Percentiles rank a stretch among this genome's conserved stretches.
Evolutionary conservation across 2,113 vertebrate genomes (phyloP).

Genomic region (Lasiurus cinereus): DNA sequence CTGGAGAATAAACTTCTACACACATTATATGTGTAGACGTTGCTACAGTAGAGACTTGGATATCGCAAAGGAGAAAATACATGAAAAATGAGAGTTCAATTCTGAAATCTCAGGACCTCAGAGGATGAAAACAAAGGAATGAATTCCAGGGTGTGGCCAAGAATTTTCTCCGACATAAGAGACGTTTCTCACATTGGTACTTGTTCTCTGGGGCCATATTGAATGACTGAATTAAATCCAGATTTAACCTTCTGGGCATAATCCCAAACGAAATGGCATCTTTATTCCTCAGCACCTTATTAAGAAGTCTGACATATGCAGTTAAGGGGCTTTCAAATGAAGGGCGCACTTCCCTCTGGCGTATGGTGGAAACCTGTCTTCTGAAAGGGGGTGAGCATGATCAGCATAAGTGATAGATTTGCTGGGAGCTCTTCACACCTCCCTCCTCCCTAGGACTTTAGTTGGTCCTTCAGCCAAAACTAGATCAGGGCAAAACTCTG

Average conservation of each 20-base stretch:
- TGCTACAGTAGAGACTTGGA: background rate
- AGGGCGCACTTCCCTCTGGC: too few relatives aligned
- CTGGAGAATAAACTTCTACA: background rate
- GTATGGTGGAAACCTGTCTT: background rate
- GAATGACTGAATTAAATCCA: background rate
- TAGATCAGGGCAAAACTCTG: background rate
- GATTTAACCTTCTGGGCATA: background rate
- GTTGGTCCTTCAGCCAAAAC: background rate
- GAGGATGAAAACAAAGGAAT: background rate
- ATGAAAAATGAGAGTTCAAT: background rate
- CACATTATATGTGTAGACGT: background rate
- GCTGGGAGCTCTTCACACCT: background rate
- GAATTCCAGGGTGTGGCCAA: background rate
- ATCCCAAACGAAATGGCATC: background rate
- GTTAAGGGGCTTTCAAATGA: background rate
- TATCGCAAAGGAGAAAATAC: background rate
- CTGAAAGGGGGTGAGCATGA: background rate
- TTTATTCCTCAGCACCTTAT: background rate
- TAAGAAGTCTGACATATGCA: background rate
- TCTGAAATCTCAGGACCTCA: background rate
- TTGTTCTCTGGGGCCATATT: background rate
- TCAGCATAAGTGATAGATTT: background rate
- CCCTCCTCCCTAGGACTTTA: background rate
- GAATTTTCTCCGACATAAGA: background rate
- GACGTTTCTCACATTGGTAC: background rate